Evolutionary conservation across 2,797 vertebrate species (phyloP), one percentile per base, ranked within the genome.

Genomic region (Oryzias sinensis): DNA sequence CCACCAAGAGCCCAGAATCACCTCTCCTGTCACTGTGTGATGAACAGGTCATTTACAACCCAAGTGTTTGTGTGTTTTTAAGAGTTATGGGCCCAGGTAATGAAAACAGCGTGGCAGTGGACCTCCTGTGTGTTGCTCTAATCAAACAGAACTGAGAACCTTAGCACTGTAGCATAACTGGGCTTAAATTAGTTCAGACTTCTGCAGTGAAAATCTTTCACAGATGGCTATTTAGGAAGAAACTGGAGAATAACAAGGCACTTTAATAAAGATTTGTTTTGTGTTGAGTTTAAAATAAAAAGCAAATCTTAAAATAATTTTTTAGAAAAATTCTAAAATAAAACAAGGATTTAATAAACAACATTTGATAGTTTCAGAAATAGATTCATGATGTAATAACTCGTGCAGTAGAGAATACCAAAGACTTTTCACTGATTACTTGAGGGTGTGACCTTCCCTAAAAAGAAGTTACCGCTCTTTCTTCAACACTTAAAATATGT

Each of bases 61-160:
- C 80, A 89, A 91, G 89, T 89, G 88, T 89, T 89, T 90, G 89
- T 91, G 86, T 90, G 89, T 89, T 90, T 90, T 89, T 88, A 85
- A 85, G 90, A 85, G 88, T 85, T 85, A 86, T 85, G 87, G 84
- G 86, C 83, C 83, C 84, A 87, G 84, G 87, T 81, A 88, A 90
- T 87, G 82, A 89, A 90, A 89, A 89, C 85, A 89, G 37, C 53
- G 54, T 72, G 60, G 83, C 83, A 77, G 77, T 68, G 73, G 87
- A 89, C 88, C 89, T 87, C 88, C 88, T 86, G 85, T 82, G 80
- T 83, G 86, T 77, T 65, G 64, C 80, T 73, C 78, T 87, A 87
- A 89, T 89, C 87, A 90, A 87, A 90, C 82, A 83, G 84, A 78
- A 71, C 77, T 72, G 76, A 84, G 87, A 78, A 86, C 79, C 74